phyloP scores from a whole-genome alignment of 2,888 invertebrate genomes.

The Pollenia angustigena region DNA sequence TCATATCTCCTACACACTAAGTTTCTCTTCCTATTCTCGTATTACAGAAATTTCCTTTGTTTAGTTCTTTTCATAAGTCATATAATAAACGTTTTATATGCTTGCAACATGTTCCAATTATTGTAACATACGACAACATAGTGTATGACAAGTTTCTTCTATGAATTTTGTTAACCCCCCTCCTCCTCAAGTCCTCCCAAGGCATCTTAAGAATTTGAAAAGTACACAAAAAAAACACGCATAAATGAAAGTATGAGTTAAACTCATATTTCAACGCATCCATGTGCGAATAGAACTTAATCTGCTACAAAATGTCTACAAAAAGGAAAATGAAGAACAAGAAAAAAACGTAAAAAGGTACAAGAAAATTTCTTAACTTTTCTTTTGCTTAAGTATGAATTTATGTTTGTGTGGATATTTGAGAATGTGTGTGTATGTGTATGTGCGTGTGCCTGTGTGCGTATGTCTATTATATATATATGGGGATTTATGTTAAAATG shows the following conservation, averaged over 20 bases:
- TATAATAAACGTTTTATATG: conserved; percentile 81
- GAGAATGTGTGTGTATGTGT: conserved; percentile 29
- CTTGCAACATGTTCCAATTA: conserved; percentile 83
- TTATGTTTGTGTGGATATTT: no score
- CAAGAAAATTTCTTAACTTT: conserved; percentile 70
- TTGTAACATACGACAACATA: conserved; percentile 73
- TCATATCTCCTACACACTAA: not conserved
- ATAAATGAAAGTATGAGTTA: conserved; percentile 59
- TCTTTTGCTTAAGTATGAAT: conserved; percentile 44
- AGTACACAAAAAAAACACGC: not conserved
- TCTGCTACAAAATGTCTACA: conserved; percentile 84
- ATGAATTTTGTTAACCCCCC: conserved; percentile 50
- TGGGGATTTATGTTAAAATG: conserved; percentile 82
- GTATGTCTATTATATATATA: conserved; percentile 36
- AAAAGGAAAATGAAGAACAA: conserved; percentile 57
- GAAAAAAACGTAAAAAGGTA: conserved; percentile 66
- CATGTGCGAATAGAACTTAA: conserved; percentile 84
- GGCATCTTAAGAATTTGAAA: conserved; percentile 30
- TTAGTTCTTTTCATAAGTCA: conserved; percentile 65
- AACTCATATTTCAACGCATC: conserved; percentile 83
- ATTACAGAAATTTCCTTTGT: conserved; percentile 18
- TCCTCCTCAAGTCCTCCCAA: not conserved
- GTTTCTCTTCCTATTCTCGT: not conserved
- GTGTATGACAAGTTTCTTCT: conserved; percentile 74
- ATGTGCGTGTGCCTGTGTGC: conserved; percentile 5